Evolutionary conservation across 2,113 vertebrate genomes (phyloP).

Genomic region (Varanus salvator): DNA sequence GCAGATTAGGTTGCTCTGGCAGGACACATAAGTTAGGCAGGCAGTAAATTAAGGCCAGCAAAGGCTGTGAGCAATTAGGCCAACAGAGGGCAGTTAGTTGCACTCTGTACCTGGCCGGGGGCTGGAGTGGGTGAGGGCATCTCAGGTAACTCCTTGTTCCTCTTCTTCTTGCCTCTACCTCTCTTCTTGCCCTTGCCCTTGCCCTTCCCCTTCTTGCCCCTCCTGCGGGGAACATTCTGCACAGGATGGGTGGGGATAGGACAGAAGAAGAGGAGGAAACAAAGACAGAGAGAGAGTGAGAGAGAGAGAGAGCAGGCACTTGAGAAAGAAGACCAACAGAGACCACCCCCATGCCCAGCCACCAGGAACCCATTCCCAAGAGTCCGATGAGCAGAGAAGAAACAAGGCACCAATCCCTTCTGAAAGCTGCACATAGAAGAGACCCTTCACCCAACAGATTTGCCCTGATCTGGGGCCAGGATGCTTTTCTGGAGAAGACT

Average conservation of each 20-base stretch:
- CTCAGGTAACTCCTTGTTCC: slow-evolving; percentile 76
- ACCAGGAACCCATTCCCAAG: slow-evolving; percentile 21
- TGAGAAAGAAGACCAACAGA: slow-evolving; percentile 32
- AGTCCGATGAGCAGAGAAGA: background rate
- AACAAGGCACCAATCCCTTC: background rate
- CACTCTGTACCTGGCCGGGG: slow-evolving; percentile 60
- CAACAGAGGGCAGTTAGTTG: slow-evolving; percentile 25
- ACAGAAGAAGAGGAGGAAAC: background rate
- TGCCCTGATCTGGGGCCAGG: background rate
- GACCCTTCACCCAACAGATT: slow-evolving; percentile 13
- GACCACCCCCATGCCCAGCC: background rate
- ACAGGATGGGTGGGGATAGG: background rate
- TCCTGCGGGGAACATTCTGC: slow-evolving; percentile 57
- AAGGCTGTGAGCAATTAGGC: background rate
- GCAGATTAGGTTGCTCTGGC: background rate
- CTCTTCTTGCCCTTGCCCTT: slow-evolving; percentile 83
- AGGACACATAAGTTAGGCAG: background rate
- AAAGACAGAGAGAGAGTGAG: background rate
- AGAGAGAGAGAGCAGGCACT: slow-evolving; percentile 12
- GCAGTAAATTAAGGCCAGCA: background rate
- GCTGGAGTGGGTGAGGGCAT: background rate
- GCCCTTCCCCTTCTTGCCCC: slow-evolving; percentile 78
- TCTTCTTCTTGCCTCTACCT: slow-evolving; percentile 83
- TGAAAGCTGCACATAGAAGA: background rate
- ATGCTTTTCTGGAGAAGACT: background rate